phyloP scores from a whole-genome alignment of 2,113 vertebrate species.

The Phylloscopus whistleri region DNA sequence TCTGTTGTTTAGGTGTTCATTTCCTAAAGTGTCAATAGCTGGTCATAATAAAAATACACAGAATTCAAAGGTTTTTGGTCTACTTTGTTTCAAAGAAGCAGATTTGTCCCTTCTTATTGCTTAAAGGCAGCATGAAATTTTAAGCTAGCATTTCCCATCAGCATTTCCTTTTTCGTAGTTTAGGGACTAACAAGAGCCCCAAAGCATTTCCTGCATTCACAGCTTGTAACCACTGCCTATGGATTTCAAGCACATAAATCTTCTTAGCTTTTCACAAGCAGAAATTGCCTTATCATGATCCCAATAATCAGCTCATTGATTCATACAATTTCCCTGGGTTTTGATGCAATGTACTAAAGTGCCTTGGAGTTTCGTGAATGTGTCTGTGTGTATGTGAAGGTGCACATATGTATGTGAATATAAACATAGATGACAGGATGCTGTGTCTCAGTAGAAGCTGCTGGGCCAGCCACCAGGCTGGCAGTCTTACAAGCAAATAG shows the following conservation, averaged over 20 bases:
- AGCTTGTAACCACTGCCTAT: background rate
- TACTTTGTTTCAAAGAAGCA: background rate
- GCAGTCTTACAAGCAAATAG: background rate
- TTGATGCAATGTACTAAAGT: background rate
- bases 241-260: background rate
- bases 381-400: background rate
- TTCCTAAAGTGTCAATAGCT: background rate
- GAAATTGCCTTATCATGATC: background rate
- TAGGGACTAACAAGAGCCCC: background rate
- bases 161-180: background rate
- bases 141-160: background rate
- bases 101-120: background rate
- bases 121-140: background rate
- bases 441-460: background rate
- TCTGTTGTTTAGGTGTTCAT: background rate
- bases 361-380: background rate
- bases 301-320: background rate
- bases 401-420: background rate
- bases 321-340: background rate
- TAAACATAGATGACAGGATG: background rate
- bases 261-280: background rate
- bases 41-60: background rate
- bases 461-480: background rate
- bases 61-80: background rate
- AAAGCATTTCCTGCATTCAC: constrained; percentile 27